These are phyloP conservation scores for Apodemus sylvaticus DNA, from an alignment of 2,113 vertebrate species.

Conservation along the genomic window DNA sequence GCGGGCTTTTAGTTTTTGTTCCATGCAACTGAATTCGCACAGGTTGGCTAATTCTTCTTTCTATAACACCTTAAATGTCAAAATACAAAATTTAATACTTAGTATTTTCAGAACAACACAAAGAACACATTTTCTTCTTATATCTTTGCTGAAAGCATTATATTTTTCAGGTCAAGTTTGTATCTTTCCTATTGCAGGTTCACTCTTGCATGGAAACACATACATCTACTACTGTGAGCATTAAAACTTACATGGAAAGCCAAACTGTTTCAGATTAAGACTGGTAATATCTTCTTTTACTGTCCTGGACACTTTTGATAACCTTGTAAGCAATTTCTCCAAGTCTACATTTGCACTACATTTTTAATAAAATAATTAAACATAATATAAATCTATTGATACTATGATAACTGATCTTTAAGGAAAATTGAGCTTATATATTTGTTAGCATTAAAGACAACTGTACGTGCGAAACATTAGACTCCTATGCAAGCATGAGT, in stretches of 20 bases:
- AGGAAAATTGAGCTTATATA: neutral
- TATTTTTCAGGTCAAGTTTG: neutral
- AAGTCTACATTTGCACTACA: neutral
- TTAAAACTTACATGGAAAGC: neutral
- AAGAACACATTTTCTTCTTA: neutral
- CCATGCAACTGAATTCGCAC: neutral
- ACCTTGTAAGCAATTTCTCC: neutral
- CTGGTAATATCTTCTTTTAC: neutral
- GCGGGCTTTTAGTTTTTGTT: neutral
- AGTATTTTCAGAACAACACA: neutral
- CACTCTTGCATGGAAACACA: neutral
- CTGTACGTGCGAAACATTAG: neutral
- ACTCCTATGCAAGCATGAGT: neutral
- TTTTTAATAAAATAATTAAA: constrained; percentile 19
- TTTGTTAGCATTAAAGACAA: neutral
- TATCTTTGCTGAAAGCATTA: neutral
- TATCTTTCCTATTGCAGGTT: neutral
- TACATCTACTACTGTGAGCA: neutral
- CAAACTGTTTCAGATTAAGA: neutral
- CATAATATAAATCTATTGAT: neutral
- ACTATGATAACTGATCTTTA: neutral
- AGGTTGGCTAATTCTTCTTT: neutral
- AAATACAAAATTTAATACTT: neutral
- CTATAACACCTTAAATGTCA: neutral
- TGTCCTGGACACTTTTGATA: neutral